Conservation (phyloP, 1,140 invertebrate species). For the Anastrepha ludens region DNA sequence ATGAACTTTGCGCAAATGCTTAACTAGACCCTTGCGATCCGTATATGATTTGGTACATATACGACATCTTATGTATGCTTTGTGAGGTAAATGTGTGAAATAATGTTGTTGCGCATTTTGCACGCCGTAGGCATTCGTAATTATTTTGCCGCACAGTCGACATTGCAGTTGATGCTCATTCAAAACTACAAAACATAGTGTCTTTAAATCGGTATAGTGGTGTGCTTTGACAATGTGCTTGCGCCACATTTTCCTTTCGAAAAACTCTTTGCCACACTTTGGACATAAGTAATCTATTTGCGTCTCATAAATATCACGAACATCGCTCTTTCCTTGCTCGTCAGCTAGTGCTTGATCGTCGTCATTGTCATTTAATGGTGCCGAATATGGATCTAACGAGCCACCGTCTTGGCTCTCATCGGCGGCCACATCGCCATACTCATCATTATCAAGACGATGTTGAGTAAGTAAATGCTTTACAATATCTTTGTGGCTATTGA, state of each 20-base stretch:
- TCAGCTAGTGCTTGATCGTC: conserved; percentile 14
- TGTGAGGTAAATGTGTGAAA: conserved; percentile 68
- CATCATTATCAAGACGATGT: conserved; percentile 58
- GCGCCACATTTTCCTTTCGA: conserved; percentile 70
- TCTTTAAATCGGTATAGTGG: conserved; percentile 66
- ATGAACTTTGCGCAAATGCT: conserved; percentile 68
- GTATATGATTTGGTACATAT: conserved; percentile 70
- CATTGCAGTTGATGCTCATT: conserved; percentile 68
- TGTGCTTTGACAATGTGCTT: conserved; percentile 67
- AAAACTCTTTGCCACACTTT: conserved; percentile 69
- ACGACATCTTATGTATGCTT: conserved; percentile 68
- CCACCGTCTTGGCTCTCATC: conserved; percentile 60
- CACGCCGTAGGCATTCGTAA: conserved; percentile 71
- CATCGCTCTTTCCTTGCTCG: not conserved
- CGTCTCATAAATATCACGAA: conserved; percentile 64
- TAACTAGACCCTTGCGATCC: conserved; percentile 69
- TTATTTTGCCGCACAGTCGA: conserved; percentile 69
- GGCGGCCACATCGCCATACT: not conserved
- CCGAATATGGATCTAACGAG: conserved; percentile 1
- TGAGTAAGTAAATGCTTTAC: conserved; percentile 64
- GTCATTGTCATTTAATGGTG: conserved; percentile 32
- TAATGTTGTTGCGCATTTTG: conserved; percentile 71
- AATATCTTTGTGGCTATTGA: conserved; percentile 61
- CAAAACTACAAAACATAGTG: conserved; percentile 67
- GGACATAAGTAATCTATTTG: conserved; percentile 71